Conservation (phyloP, 1,140 invertebrate genomes). For the Bicyclus anynana region DNA sequence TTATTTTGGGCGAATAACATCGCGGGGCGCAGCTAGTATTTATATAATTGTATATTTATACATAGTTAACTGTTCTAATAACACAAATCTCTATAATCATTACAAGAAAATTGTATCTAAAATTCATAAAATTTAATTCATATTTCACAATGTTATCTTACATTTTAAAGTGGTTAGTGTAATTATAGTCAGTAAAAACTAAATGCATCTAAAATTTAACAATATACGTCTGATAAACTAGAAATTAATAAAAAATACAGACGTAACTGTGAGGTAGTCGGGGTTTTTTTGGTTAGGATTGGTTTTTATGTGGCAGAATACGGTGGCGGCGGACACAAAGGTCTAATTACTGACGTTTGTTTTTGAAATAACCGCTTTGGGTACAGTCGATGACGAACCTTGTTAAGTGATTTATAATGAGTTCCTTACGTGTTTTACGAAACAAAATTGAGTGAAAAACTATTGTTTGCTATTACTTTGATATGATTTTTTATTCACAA, state of each 20-base stretch:
- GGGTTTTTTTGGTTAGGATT: conserved; percentile 49
- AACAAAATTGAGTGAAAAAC: too few relatives aligned
- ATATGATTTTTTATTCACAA: too few relatives aligned
- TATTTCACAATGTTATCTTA: too few relatives aligned
- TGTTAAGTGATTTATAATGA: conserved; percentile 26
- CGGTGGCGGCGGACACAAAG: conserved; percentile 43
- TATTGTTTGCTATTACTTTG: too few relatives aligned
- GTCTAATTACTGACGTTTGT: conserved; percentile 71
- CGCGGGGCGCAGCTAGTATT: too few relatives aligned
- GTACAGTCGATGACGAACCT: conserved; percentile 43
- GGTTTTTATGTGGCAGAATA: conserved; percentile 45
- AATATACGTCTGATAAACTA: neutral
- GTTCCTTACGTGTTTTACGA: too few relatives aligned
- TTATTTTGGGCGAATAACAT: too few relatives aligned
- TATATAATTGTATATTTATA: too few relatives aligned
- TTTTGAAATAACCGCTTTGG: conserved; percentile 61
- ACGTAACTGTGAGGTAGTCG: conserved; percentile 32
- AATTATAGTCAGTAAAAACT: neutral
- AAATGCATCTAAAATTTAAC: neutral
- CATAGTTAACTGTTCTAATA: too few relatives aligned
- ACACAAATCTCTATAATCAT: too few relatives aligned
- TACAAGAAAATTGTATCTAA: too few relatives aligned
- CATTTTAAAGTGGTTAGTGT: neutral
- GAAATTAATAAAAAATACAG: conserved; percentile 12
- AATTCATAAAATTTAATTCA: too few relatives aligned